Base-by-base conservation (phyloP, 2,888 invertebrate genomes). In the Invenusta paracnida region DNA sequence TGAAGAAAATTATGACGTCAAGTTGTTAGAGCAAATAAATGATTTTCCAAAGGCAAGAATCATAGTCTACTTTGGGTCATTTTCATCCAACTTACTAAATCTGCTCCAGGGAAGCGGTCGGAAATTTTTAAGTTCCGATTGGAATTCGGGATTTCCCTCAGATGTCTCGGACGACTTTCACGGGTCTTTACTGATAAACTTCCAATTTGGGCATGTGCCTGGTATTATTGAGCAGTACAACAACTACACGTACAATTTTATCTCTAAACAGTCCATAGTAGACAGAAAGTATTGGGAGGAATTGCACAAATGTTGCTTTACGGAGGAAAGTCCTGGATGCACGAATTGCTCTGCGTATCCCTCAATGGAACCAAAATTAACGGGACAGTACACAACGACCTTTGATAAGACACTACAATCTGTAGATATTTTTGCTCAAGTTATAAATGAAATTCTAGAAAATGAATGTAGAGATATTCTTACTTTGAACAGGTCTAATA, bases 101-200 rank as follows among this genome's bases (percentile, higher is more conserved):
- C 23, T 73, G 25, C 23, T 73, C 2, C 73, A 23, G 23, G 73
- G 73, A 73, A 73, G 73, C 23, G 73, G 73, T 13, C 23, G 17
- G 11, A 73, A 13, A 73, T 73, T 73, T 73, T 25, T 73, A 23
- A 73, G 73, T 73, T 13, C 11, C 23, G 73, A 73, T 23, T 73
- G 73, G 73, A 73, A 73, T 73, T 73, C 73, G 5, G 73, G 25
- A 29, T 82, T 82, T 27, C 82, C 29, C 5, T 82, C 82, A 27
- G 25, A 23, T 82, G 2, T 82, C 2, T 2, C 2, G 2, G 27
- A 82, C 28, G 82, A 73, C 25, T 73, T 73, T 73, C 23, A 73
- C 23, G 73, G 73, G 11, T 73, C 82, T 29, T 29, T 82, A 2
- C 28, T 82, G 23, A 82, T 82, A 82, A 82, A 82, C 28, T 2